These are phyloP conservation scores for Anser brachyrhynchus DNA, from an alignment of 2,113 vertebrate species.

Conservation along the genomic window DNA sequence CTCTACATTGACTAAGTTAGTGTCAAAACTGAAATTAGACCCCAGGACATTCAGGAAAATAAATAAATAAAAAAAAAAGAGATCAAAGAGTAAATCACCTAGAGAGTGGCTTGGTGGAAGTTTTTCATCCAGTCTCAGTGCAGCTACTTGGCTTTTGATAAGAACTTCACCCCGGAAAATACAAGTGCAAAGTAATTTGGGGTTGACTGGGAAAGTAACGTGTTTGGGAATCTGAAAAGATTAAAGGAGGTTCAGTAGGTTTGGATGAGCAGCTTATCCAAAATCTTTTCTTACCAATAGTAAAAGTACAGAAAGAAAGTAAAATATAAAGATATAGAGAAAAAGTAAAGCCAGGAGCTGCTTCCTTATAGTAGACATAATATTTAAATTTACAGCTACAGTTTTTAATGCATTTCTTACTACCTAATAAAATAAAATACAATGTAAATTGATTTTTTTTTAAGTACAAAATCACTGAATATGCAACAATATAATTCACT, in stretches of 20 bases:
- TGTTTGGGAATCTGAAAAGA: not conserved
- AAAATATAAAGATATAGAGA: not conserved
- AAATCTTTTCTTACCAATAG: not conserved
- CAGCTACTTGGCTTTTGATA: not conserved
- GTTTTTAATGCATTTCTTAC: conserved; percentile 12
- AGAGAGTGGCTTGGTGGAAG: not conserved
- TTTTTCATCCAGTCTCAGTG: not conserved
- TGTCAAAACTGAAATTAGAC: not conserved
- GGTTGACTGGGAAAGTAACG: not conserved
- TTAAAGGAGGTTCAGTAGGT: not conserved
- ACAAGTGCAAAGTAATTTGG: not conserved
- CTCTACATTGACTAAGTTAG: not conserved
- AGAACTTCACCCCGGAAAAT: not conserved
- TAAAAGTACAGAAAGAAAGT: not conserved
- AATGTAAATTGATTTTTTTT: conserved; percentile 26
- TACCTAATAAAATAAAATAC: conserved; percentile 40
- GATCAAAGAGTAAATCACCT: not conserved
- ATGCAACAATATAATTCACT: not conserved
- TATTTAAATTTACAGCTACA: conserved; percentile 1
- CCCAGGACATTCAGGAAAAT: not conserved
- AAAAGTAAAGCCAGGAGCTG: not conserved
- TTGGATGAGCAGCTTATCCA: not conserved
- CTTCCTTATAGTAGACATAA: not conserved
- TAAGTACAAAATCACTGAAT: not conserved
- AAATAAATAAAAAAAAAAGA: not conserved